These are phyloP conservation scores for Sciaenops ocellatus DNA, from an alignment of 2,797 vertebrate species.

Conservation along the genomic window DNA sequence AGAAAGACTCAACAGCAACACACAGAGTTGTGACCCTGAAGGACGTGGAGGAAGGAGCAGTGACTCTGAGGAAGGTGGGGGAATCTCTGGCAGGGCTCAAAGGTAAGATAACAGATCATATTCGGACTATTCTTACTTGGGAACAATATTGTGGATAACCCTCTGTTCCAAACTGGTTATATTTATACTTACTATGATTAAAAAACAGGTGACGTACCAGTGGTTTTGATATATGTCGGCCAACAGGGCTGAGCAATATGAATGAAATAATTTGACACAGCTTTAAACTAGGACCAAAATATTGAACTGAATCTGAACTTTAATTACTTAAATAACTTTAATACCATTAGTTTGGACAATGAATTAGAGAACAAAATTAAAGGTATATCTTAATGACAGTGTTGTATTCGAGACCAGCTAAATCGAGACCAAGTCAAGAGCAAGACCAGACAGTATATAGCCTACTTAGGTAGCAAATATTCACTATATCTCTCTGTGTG, in stretches of 20 bases:
- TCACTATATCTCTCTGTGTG: no score
- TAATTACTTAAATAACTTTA: neutral
- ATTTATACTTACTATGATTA: neutral
- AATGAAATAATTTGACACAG: neutral
- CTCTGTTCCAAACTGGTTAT: neutral
- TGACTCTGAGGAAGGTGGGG: constrained; percentile 93
- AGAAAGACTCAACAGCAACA: constrained; percentile 83
- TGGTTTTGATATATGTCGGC: no score
- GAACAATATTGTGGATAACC: neutral
- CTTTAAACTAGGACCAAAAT: neutral
- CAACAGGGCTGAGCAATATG: neutral
- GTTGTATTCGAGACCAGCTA: no score
- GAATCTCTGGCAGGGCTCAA: constrained; percentile 95
- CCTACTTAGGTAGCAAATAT: no score
- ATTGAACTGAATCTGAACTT: neutral
- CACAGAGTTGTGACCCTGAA: constrained; percentile 89
- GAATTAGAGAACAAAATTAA: neutral
- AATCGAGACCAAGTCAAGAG: no score
- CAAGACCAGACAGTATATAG: no score
- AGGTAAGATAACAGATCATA: constrained; percentile 80
- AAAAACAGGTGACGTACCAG: neutral
- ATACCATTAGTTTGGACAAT: neutral
- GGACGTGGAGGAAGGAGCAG: constrained; percentile 95
- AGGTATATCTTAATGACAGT: neutral
- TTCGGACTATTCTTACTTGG: neutral